Base-by-base conservation (phyloP, 2,797 vertebrate species). In the Mormyrus hasselquistii region DNA sequence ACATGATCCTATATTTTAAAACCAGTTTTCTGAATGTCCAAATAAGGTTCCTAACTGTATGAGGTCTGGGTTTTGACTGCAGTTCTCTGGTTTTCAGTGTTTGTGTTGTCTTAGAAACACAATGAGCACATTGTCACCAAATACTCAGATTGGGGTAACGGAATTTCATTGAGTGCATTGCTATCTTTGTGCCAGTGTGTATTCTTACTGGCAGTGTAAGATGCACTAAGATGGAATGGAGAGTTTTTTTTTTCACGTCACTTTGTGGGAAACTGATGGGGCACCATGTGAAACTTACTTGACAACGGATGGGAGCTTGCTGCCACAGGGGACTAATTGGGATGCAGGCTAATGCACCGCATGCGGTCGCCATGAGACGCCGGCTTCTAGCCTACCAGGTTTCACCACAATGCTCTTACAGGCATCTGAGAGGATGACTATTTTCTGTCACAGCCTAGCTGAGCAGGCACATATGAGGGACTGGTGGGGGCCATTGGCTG, bases 401-500 rank as follows among this genome's bases (percentile, higher is more conserved):
- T 49, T 25, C 59, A 25, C 8, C 57, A n/a, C 3, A 25, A 1
- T 19, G 3, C 14, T 12, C 55, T 22, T n/a, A n/a, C 19, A 10
- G 41, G 38, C 29, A 41, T n/a, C 8, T 12, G 10, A 38, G 57
- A 41, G 57, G 38, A 57, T 9, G 55, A n/a, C 55, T 3, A 16
- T 62, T 59, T 29, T n/a, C 86, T 49, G n/a, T 22, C 38, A 29
- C 7, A 49, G 57, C 87, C 47, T 44, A 69, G n/a, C 57, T 65
- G 87, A 22, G 59, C 57, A 87, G 62, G 47, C 87, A 79, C 22
- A 89, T 62, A 89, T 89, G 88, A 91, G 87, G 44, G 90, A 89
- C 89, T 92, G 92, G 93, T 86, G 25, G 10, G 34, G 57, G 19
- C 57, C 69, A 14, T 34, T 84, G n/a, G 88, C 57, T 62, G 34